These are phyloP conservation scores for Dicycla oo DNA, from an alignment of 2,888 invertebrate genomes.

Conservation along the genomic window DNA sequence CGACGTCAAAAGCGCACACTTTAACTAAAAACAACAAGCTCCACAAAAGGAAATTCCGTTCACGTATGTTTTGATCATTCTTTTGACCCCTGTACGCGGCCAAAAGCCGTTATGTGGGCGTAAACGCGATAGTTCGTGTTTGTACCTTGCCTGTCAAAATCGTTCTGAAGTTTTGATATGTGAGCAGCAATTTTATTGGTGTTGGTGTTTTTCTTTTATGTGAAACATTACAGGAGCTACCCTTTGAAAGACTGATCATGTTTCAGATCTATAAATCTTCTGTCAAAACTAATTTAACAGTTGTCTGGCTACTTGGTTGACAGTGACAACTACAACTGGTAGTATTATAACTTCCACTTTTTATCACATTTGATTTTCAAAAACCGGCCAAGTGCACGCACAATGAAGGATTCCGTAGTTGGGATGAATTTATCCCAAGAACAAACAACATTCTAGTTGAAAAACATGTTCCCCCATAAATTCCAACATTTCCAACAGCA, in stretches of 20 bases:
- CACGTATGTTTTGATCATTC: constrained; percentile 40
- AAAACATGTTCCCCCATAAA: too few relatives aligned
- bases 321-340: neutral
- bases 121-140: constrained; percentile 21
- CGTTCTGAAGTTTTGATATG: neutral
- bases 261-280: neutral
- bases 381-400: too few relatives aligned
- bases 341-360: too few relatives aligned
- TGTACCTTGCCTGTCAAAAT: constrained; percentile 1
- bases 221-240: neutral
- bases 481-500: too few relatives aligned
- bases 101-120: constrained; percentile 21
- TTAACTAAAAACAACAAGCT: constrained; percentile 35
- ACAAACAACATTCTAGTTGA: too few relatives aligned
- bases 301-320: neutral
- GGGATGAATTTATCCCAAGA: too few relatives aligned
- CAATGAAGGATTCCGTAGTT: too few relatives aligned
- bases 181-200: neutral
- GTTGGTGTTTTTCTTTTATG: neutral
- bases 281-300: neutral
- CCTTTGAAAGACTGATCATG: neutral
- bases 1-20: constrained; percentile 44
- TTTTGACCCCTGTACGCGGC: constrained; percentile 49
- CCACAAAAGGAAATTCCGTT: constrained; percentile 56
- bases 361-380: too few relatives aligned